Evolutionary conservation across 2,888 invertebrate genomes (phyloP), one percentile per base, ranked within the genome.

Genomic region (Ctenicera cuprea): DNA sequence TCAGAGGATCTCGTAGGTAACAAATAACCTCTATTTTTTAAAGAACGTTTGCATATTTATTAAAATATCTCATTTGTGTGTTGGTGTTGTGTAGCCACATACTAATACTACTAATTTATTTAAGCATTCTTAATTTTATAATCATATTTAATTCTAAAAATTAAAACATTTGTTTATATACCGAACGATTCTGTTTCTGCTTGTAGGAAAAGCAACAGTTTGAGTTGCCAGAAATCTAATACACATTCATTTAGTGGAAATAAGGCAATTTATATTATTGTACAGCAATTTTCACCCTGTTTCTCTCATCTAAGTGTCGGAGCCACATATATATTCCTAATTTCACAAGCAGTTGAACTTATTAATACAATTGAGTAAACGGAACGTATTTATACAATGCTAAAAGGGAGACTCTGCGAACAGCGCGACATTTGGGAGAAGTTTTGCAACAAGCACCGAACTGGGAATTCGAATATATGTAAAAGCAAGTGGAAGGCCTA

Each of bases 281-380:
- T 45, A 18, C 45, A 18, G 33, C 50, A 20, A 20, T 50, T 50
- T 50, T 50, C 50, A 50, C 50, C 20, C 7, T 20, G 22, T 50
- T 50, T 50, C 22, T 20, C 12, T 22, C 20, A 57, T 14, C 16
- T 18, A 33, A 57, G 18, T 18, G 33, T 18, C 33, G 37, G 11
- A 30, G 33, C 30, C 33, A 37, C 59, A 59, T 18, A 59, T 38
- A 59, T 38, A 38, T 59, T 59, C 41, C 59, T 38, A 59, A 59
- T 59, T 59, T 59, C 38, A 38, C 59, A 59, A 59, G 59, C 59
- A 59, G 59, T 59, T 59, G 59, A 59, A 59, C 59, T 59, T 59
- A 59, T 59, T 59, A 59, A 59, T 59, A 38, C 59, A 38, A 59
- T 38, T 38, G 59, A 59, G 38, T 20, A 59, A 59, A 38, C 59